A percentile compares a stretch with the other conserved stretches of the same genome.
phyloP scores from a whole-genome alignment of 2,113 vertebrate species.

The Phoenicopterus ruber region DNA sequence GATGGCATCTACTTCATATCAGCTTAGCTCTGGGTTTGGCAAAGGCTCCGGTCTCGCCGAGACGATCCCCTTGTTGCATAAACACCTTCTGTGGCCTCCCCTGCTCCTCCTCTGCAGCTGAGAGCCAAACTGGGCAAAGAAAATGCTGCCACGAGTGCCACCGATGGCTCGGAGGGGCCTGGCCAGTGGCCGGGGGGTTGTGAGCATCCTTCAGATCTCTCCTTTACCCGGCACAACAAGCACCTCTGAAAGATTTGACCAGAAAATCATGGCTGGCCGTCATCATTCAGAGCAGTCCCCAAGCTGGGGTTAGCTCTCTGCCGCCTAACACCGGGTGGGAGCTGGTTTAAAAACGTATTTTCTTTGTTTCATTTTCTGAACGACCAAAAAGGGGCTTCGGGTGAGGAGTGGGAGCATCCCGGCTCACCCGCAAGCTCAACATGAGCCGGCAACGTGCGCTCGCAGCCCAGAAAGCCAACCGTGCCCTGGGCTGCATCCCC shows the following conservation, averaged over 20 bases:
- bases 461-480: too few relatives aligned
- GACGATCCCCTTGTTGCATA: neutral
- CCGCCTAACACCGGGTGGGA: neutral
- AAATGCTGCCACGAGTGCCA: rapidly evolving
- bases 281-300: neutral
- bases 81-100: neutral
- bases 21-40: neutral
- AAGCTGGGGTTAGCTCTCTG: neutral
- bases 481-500: too few relatives aligned
- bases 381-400: neutral
- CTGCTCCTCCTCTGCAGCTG: neutral
- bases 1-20: neutral
- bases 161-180: neutral
- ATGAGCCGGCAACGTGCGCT: too few relatives aligned
- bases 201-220: neutral
- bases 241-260: neutral
- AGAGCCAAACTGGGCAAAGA: neutral
- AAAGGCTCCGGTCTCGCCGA: neutral
- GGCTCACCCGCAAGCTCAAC: neutral
- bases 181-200: neutral
- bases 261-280: neutral
- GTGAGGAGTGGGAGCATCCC: neutral
- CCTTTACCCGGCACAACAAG: neutral
- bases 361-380: neutral
- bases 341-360: neutral